Conservation (phyloP, 35 echinoderm and acorn worm species). For the Acanthaster planci region DNA sequence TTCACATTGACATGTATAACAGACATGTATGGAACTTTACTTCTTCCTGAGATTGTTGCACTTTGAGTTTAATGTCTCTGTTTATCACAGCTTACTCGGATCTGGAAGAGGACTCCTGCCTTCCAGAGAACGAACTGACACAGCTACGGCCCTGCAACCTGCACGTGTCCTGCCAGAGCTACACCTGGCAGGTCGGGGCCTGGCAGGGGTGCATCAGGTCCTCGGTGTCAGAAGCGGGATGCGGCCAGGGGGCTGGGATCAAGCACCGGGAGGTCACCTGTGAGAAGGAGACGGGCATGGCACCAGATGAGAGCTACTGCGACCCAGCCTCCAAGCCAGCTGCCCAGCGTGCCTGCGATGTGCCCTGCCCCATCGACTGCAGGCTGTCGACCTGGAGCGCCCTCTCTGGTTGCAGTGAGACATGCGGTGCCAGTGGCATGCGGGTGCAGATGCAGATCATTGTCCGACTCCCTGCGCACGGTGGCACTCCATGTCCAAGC, state of each 20-base stretch:
- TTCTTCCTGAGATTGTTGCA: no score
- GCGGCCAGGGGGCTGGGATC: slow-evolving; percentile 59
- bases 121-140: slow-evolving; percentile 60
- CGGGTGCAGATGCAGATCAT: slow-evolving; percentile 61
- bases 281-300: slow-evolving; percentile 75
- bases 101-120: slow-evolving; percentile 41
- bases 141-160: slow-evolving; percentile 75
- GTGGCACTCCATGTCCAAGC: slow-evolving; percentile 64
- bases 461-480: slow-evolving; percentile 48
- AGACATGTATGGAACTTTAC: no score
- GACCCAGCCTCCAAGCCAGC: slow-evolving; percentile 44
- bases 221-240: slow-evolving; percentile 8
- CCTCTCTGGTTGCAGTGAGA: slow-evolving; percentile 79
- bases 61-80: no score
- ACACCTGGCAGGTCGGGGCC: slow-evolving; percentile 82
- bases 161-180: slow-evolving; percentile 65
- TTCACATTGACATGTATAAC: no score
- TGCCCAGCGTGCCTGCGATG: slow-evolving; percentile 46
- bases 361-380: slow-evolving; percentile 87
- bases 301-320: slow-evolving; percentile 62
- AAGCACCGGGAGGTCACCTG: slow-evolving; percentile 74
- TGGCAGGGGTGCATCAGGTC: slow-evolving; percentile 58
- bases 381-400: slow-evolving; percentile 70
- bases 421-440: slow-evolving; percentile 65
- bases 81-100: slow-evolving; percentile 64